Base-by-base conservation (phyloP, 2,888 invertebrate species). In the Polylopha cassiicola region DNA sequence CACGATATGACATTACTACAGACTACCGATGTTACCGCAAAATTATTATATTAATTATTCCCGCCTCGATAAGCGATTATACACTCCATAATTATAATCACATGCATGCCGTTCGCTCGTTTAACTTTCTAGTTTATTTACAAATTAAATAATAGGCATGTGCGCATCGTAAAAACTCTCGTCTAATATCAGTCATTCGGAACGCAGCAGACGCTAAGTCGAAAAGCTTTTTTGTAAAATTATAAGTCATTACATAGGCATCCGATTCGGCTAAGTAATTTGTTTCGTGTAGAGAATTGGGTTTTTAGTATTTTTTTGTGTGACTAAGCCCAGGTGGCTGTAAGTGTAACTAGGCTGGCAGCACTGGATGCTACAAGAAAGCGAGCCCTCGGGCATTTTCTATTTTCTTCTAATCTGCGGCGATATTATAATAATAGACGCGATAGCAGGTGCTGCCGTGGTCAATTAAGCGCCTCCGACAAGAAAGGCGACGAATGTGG, bases 381-480 rank as follows among this genome's bases (percentile, higher is more conserved):
- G 79, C 68, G 69, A 67, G 72, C 79, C 76, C 75, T 74, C 68
- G 55, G 70, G 71, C 65, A 70, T 76, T 81, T 79, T 78, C 79
- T 76, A 77, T 80, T 79, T 80, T 75, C 69, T 55, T 74, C 66
- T 71, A 79, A 80, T 76, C 73, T 74, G 62, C 59, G 65, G 65
- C 63, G 64, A 67, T 72, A 76, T 76, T 73, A 73, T 77, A 73
- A 79, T 78, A 76, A 77, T 72, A 68, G 65, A 65, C 55, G 54
- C 38, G 51, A 50, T 60, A 57, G 60, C 60, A 67, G 68, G 65
- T 66, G 65, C 59, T 50, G 56, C 63, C 66, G 59, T 56, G 67
- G 66, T 75, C 73, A 78, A 79, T 79, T 80, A 80, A 69, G 63
- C 60, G 55, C 51, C 55, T 57, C 55, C 43, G 47, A 50, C 51